Percentiles rank a stretch among this genome's conserved stretches.
Conservation (phyloP, 2,113 vertebrate species). For the Spheniscus mendiculus region DNA sequence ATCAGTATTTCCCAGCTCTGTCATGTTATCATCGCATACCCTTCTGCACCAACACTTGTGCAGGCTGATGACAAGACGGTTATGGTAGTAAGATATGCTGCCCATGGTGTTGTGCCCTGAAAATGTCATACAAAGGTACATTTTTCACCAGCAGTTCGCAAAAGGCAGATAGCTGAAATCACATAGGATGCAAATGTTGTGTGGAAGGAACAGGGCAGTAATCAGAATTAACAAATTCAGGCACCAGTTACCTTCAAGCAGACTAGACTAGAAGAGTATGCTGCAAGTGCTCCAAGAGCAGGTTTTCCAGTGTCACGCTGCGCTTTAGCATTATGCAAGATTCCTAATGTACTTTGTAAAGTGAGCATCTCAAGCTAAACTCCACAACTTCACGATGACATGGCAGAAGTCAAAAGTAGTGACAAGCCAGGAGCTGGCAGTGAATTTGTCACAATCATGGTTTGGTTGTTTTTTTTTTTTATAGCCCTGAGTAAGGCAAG, state of each 20-base stretch:
- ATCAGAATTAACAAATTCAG: background rate
- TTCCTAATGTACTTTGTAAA: background rate
- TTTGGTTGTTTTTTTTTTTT: background rate
- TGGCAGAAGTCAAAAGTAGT: background rate
- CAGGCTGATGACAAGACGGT: background rate
- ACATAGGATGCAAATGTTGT: background rate
- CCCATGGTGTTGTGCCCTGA: background rate
- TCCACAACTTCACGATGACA: background rate
- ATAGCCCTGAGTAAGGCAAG: background rate
- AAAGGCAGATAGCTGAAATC: background rate
- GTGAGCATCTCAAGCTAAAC: background rate
- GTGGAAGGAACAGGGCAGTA: background rate
- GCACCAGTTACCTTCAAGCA: background rate
- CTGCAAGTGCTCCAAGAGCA: background rate
- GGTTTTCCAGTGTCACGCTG: background rate
- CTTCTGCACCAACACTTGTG: background rate
- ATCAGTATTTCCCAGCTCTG: background rate
- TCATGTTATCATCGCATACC: accelerated
- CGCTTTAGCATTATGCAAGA: background rate
- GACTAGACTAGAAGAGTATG: background rate
- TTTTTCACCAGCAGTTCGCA: background rate
- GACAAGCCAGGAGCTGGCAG: background rate
- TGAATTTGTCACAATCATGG: background rate
- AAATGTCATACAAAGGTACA: background rate
- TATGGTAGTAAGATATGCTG: background rate